Base-by-base conservation (phyloP, 2,113 vertebrate species). In the Promerops cafer region DNA sequence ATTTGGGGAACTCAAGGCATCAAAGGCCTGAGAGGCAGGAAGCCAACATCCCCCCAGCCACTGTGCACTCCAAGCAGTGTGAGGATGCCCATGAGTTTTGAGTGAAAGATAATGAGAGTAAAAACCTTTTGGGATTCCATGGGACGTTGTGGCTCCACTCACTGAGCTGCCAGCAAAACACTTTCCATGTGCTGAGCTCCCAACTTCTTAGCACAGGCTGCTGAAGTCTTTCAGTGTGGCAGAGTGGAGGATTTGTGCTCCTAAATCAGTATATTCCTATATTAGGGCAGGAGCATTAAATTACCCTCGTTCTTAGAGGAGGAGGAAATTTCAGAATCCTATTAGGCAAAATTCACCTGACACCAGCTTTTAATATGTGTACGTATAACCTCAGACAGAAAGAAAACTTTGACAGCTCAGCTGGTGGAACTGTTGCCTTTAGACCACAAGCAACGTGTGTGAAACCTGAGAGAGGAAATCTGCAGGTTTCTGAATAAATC, bases 161-260 rank as follows among this genome's bases (percentile, higher is more conserved):
- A 56, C 22, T 0, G 1, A 80, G 63, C 19, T 71, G 49, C 57
- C 0, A 0, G 45, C 3, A 1, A 21, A 60, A 64, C 0, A 3
- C 23, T 52, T 83, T 6, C 42, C 28, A 4, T 3, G 26, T 37
- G 39, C 28, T 3, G 4, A 83, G 35, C 21, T 86, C 47, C 23
- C 31, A 33, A 1, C 21, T 89, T 60, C 54, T 49, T 26, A 59
- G 30, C 44, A 33, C 31, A 57, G 40, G 40, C 28, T 85, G 57
- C 82, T 68, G 49, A 65, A 53, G 35, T 4, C 52, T 78, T 78
- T 74, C 33, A 54, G 64, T 1, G 1, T 11, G 70, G 37, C 39
- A 64, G 47, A 70, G 65, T 1, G 10, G 31, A 70, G 7, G 19
- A 71, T 70, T 35, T 47, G n/a, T 90, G 35, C 59, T 84, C 26